These are phyloP conservation scores for Stichopus chloronotus DNA, from an alignment of 35 echinoderm and acorn worm genomes.

Conservation along the genomic window DNA sequence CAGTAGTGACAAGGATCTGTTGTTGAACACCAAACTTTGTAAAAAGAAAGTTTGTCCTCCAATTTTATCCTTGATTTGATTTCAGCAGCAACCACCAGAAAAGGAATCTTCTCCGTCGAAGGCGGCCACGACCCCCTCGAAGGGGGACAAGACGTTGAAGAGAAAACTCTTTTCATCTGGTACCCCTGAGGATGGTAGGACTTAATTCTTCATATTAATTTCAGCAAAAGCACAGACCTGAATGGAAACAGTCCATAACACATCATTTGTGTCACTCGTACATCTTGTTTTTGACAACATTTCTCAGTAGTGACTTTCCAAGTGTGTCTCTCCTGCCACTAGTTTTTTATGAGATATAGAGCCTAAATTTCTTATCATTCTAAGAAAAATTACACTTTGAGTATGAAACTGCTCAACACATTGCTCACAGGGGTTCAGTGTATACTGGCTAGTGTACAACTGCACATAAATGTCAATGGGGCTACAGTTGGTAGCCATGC, in stretches of 20 bases:
- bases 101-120: slow-evolving; percentile 39
- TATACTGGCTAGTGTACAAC: too few relatives aligned
- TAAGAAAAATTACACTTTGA: too few relatives aligned
- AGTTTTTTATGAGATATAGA: neutral
- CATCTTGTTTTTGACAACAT: neutral
- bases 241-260: too few relatives aligned
- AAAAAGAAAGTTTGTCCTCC: too few relatives aligned
- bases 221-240: neutral
- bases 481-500: too few relatives aligned
- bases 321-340: neutral
- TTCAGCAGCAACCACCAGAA: slow-evolving; percentile 40
- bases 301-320: neutral
- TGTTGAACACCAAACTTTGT: too few relatives aligned
- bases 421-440: too few relatives aligned
- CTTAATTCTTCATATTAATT: neutral
- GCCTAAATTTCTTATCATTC: neutral
- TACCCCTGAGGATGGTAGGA: slow-evolving; percentile 44
- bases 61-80: neutral
- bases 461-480: too few relatives aligned
- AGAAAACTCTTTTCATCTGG: slow-evolving; percentile 28
- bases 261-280: too few relatives aligned
- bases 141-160: slow-evolving; percentile 35
- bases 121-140: neutral
- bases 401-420: too few relatives aligned
- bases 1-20: too few relatives aligned